A percentile compares a stretch with the other conserved stretches of the same genome.
phyloP scores from a whole-genome alignment of 2,113 vertebrate species.

The Gymnorhina tibicen region DNA sequence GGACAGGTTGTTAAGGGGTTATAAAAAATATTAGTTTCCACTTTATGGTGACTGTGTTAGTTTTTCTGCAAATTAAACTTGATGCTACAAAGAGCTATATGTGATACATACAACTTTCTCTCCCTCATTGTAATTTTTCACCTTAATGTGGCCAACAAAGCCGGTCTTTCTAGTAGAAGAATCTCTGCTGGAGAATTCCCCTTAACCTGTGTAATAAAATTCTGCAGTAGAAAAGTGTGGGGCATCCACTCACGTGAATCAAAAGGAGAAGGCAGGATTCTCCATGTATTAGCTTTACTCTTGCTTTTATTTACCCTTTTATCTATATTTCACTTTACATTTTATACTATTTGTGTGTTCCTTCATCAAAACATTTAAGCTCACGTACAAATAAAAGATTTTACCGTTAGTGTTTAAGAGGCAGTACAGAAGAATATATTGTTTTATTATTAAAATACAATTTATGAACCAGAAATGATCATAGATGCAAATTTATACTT shows the following conservation, averaged over 20 bases:
- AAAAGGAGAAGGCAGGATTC: neutral
- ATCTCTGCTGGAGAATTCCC: neutral
- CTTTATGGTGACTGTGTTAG: neutral
- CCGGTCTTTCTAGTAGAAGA: neutral
- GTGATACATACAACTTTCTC: neutral
- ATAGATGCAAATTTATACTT: constrained; percentile 52
- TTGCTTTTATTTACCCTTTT: neutral
- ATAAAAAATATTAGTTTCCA: constrained; percentile 59
- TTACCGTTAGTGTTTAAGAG: neutral
- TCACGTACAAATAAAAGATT: neutral
- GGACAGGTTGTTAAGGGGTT: constrained; percentile 46
- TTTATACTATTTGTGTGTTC: neutral
- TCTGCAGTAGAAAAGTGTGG: neutral
- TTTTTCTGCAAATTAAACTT: constrained; percentile 37
- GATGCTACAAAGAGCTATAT: neutral
- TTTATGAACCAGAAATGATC: constrained; percentile 32
- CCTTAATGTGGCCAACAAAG: neutral
- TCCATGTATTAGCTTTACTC: neutral
- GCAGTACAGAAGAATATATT: neutral
- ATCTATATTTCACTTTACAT: neutral
- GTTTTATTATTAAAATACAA: constrained; percentile 37
- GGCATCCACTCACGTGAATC: neutral
- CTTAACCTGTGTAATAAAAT: neutral
- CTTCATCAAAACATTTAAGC: neutral
- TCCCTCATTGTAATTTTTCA: neutral